Evolutionary conservation across 2,113 vertebrate genomes (phyloP), one percentile per base, ranked within the genome.

Genomic region (Lepus europaeus): DNA sequence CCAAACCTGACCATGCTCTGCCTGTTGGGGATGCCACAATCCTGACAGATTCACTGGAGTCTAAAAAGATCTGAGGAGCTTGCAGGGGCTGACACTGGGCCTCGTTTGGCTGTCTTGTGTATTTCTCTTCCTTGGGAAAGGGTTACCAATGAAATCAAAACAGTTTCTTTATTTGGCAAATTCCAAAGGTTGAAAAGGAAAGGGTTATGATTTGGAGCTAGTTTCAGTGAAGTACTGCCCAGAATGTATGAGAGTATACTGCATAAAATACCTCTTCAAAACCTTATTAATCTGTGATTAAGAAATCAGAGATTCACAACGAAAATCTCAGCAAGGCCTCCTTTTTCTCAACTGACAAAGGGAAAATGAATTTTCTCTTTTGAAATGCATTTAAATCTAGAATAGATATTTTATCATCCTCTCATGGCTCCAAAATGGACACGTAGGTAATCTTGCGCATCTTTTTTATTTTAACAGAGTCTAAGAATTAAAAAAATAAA

Each of bases 331-430:
- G 82, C 29, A 78, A 90, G 39, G 25, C 5, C 25, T 86, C 64
- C 53, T 73, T 85, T 85, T 73, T n/a, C 33, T 86, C 66, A 89
- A 23, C 29, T 78, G 78, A 90, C 51, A 78, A 91, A 90, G 94
- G 36, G 27, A 87, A 90, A 80, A 95, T 74, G 20, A 87, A 59
- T 23, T 87, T 92, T 9, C 45, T 86, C 59, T 92, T 95, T 78
- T 70, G n/a, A 88, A 91, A 79, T 61, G 20, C 64, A 25, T 94
- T 95, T 91, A 31, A 39, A 29, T 88, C 22, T 49, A 92, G 36
- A 92, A 82, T 5, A 90, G 84, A 53, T 8, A 56, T 9, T 79
- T 84, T 25, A 27, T 0, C 0, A 63, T 63, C 23, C 20, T 49
- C 16, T 39, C n/a, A 79, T 2, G 13, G 39, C 76, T 82, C 63